Evolutionary conservation across 2,888 invertebrate species (phyloP).

Genomic region (Steinernema carpocapsae): DNA sequence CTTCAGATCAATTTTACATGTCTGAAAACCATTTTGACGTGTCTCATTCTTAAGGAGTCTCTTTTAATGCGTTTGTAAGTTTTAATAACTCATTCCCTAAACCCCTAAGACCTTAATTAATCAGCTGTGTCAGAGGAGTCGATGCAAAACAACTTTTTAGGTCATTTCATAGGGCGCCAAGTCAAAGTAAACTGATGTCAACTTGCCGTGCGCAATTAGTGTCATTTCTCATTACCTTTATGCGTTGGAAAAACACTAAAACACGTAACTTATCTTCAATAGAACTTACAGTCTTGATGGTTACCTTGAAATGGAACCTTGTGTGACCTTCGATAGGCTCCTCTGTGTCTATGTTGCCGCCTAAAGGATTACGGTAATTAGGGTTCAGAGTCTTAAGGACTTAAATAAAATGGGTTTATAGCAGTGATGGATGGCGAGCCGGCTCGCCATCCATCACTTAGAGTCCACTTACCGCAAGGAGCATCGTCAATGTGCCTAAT

Average conservation of each 20-base stretch:
- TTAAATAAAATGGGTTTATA: background rate
- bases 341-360: background rate
- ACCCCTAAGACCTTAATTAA: no score
- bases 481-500: conserved; percentile 1
- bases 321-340: conserved; percentile 25
- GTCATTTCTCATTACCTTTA: background rate
- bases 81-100: no score
- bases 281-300: conserved; percentile 22
- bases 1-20: no score
- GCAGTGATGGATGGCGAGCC: no score
- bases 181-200: background rate
- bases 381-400: background rate
- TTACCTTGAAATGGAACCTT: conserved; percentile 1
- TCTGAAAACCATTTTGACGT: no score
- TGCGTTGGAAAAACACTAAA: no score
- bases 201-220: background rate
- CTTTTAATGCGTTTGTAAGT: no score
- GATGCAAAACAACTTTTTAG: background rate
- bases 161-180: background rate
- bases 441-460: background rate
- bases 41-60: no score
- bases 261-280: no score
- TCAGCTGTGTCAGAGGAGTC: background rate
- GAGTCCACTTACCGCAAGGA: conserved; percentile 15
- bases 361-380: background rate